A percentile compares a stretch with the other conserved stretches of the same genome.
Evolutionary conservation across 2,113 vertebrate genomes (phyloP).

Genomic region (Sphaerodactylus townsendi): DNA sequence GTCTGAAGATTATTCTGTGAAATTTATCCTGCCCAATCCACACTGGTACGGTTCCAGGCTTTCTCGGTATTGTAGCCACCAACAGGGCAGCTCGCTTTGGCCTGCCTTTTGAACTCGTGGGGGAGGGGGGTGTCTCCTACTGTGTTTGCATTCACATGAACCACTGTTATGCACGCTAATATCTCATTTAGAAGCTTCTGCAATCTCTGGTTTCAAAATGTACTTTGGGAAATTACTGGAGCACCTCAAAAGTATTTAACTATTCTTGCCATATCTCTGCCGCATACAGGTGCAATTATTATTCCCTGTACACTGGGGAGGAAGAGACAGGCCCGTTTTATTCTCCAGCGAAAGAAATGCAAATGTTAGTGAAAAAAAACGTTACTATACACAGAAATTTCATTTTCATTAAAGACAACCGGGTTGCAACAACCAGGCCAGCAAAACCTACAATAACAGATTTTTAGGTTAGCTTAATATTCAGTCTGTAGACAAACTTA

Average conservation of each 20-base stretch:
- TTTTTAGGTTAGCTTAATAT: neutral
- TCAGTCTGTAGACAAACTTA: neutral
- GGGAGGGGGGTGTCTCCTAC: too few species aligned
- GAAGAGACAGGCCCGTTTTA: neutral
- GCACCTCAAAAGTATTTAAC: neutral
- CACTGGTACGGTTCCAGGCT: too few species aligned
- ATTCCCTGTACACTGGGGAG: neutral
- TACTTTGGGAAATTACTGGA: neutral
- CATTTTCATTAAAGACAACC: accelerated
- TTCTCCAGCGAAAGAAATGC: neutral
- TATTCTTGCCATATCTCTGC: neutral
- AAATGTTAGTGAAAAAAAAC: neutral
- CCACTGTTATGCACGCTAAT: neutral
- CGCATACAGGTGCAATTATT: neutral
- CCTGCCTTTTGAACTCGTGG: neutral
- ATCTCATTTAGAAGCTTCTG: neutral
- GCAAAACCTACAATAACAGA: neutral
- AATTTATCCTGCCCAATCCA: too few species aligned
- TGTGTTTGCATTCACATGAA: neutral
- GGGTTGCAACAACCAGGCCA: neutral
- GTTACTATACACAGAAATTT: neutral
- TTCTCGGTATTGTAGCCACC: neutral
- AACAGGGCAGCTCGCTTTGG: neutral
- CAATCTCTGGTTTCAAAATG: neutral
- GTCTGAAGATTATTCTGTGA: too few species aligned